Conservation (phyloP, 2,888 invertebrate genomes). For the Lasius platythorax region DNA sequence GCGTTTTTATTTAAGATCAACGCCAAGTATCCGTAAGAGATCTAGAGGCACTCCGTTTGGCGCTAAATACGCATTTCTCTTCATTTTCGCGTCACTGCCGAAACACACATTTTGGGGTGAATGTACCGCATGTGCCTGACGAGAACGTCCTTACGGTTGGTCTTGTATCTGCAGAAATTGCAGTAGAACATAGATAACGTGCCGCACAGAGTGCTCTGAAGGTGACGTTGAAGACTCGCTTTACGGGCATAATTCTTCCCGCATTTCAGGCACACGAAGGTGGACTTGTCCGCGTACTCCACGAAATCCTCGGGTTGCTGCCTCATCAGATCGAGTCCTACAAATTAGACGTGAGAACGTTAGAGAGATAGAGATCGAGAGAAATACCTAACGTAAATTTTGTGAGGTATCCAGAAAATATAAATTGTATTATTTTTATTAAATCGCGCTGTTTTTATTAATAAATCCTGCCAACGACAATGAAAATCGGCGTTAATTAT, state of each 20-base stretch:
- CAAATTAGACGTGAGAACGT: slow-evolving; percentile 64
- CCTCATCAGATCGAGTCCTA: slow-evolving; percentile 58
- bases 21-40: background rate
- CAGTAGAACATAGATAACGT: slow-evolving; percentile 75
- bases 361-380: slow-evolving; percentile 43
- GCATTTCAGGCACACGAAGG: slow-evolving; percentile 82
- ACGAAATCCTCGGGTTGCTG: slow-evolving; percentile 54
- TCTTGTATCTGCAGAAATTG: slow-evolving; percentile 78
- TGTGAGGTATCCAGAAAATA: background rate
- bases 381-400: background rate
- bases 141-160: slow-evolving; percentile 78
- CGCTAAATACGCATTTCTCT: background rate
- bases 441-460: slow-evolving; percentile 4
- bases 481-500: background rate
- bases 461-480: background rate
- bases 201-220: slow-evolving; percentile 85
- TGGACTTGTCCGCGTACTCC: slow-evolving; percentile 56
- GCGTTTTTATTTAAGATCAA: background rate
- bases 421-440: slow-evolving; percentile 4
- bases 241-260: slow-evolving; percentile 83
- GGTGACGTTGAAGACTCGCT: slow-evolving; percentile 83
- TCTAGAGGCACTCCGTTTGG: background rate
- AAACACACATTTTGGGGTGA: slow-evolving; percentile 47
- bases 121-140: slow-evolving; percentile 77
- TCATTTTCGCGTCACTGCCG: background rate